Evolutionary conservation across 2,888 invertebrate species (phyloP), one percentile per base, ranked within the genome.

Genomic region (Tipula lateralis): DNA sequence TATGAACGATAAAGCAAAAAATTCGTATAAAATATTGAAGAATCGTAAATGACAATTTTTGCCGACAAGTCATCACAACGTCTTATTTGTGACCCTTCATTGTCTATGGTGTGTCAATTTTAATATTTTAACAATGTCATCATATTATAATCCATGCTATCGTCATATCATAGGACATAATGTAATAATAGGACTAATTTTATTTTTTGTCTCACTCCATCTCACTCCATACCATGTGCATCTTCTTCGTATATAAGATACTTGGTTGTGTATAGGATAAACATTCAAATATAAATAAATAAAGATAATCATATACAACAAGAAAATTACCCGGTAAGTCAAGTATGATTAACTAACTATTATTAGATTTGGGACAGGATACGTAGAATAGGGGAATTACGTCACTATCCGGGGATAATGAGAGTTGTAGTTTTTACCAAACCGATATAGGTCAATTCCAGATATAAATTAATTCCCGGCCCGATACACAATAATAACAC

Each of bases 331-430:
- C 66, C 66, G 66, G 24, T 66, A 66, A 66, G 19, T 66, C 66
- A 24, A 66, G 66, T 66, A 66, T 66, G 66, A 66, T 66, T 66
- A 66, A 66, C 66, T 66, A 66, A 66, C 66, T 66, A 66, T 66
- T 66, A 66, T 66, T 66, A 66, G 66, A 66, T 66, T 66, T 66
- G n/a, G 24, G 24, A 24, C 9, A 24, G 66, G 5, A 66, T 19
- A 12, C 19, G 24, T 24, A 66, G 7, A 24, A 66, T 24, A 66
- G 66, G 66, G 66, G 66, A 24, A 66, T 66, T n/a, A n/a, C n/a
- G n/a, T n/a, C n/a, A n/a, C n/a, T n/a, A n/a, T n/a, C n/a, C n/a
- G n/a, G n/a, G n/a, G n/a, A n/a, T n/a, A n/a, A n/a, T n/a, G n/a
- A n/a, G n/a, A n/a, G n/a, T n/a, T n/a, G n/a, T n/a, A n/a, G n/a